Evolutionary conservation across 2,113 vertebrate genomes (phyloP).

Genomic region (Serinus canaria): DNA sequence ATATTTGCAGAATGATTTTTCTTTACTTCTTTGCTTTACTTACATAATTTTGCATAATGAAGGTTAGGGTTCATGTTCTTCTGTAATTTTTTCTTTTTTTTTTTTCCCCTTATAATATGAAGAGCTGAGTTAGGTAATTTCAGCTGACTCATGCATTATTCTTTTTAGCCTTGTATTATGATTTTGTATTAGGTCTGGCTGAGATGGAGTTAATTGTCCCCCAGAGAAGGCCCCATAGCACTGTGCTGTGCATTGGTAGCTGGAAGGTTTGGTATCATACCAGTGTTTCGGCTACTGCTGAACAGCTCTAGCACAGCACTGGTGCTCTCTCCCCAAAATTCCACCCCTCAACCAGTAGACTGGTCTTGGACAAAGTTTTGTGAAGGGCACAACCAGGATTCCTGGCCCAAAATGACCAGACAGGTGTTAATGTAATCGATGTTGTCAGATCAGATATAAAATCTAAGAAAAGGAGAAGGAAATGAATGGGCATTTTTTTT

Average conservation of each 20-base stretch:
- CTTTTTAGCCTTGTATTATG: neutral
- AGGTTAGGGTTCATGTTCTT: neutral
- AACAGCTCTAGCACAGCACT: neutral
- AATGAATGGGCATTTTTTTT: neutral
- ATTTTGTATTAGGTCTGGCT: neutral
- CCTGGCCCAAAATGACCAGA: neutral
- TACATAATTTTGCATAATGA: slow-evolving; percentile 51
- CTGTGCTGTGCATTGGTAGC: neutral
- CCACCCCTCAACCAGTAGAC: rapidly evolving
- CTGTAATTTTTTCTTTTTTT: neutral
- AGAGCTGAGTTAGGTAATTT: neutral
- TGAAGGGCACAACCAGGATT: neutral
- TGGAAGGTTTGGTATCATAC: neutral
- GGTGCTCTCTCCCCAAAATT: neutral
- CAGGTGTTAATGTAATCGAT: rapidly evolving
- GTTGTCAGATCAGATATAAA: neutral
- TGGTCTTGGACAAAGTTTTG: neutral
- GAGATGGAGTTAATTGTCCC: neutral
- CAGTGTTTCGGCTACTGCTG: neutral
- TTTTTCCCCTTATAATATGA: neutral
- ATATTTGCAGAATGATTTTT: slow-evolving; percentile 39
- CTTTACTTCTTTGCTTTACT: slow-evolving; percentile 31
- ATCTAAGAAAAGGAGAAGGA: neutral
- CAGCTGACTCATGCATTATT: neutral
- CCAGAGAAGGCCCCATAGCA: neutral